A percentile compares a stretch with the other conserved stretches of the same genome.
Conservation (phyloP, 2,113 vertebrate genomes). For the Malurus alboscapulatus region DNA sequence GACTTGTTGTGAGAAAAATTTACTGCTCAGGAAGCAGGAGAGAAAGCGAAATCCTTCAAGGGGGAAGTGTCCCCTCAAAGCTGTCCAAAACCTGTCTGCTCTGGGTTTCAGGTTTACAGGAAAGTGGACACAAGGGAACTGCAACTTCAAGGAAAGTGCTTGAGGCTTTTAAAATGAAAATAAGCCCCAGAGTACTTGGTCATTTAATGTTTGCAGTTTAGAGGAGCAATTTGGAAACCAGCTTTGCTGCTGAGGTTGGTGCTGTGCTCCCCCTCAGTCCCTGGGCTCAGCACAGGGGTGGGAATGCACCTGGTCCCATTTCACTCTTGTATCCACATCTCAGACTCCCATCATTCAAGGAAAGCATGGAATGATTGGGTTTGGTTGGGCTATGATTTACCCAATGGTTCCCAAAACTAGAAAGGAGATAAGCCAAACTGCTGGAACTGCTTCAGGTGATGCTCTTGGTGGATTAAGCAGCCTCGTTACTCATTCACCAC, state of each 20-base stretch:
- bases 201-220: not conserved
- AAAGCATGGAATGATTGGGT: not conserved
- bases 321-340: not conserved
- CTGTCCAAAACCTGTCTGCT: not conserved
- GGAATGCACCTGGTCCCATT: accelerated
- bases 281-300: not conserved
- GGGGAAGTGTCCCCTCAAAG: not conserved
- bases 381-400: not conserved
- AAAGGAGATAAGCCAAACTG: not conserved
- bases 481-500: not conserved
- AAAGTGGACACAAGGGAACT: not conserved
- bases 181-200: not conserved
- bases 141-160: not conserved
- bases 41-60: not conserved
- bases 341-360: not conserved
- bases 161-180: not conserved
- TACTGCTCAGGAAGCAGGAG: not conserved
- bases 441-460: not conserved
- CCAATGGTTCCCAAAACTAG: not conserved
- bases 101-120: not conserved
- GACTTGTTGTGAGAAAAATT: not conserved
- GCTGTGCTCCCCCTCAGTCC: not conserved
- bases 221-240: not conserved
- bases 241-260: not conserved
- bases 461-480: not conserved